These are phyloP conservation scores for Beris morrisii DNA, from an alignment of 2,888 invertebrate species.

Conservation along the genomic window DNA sequence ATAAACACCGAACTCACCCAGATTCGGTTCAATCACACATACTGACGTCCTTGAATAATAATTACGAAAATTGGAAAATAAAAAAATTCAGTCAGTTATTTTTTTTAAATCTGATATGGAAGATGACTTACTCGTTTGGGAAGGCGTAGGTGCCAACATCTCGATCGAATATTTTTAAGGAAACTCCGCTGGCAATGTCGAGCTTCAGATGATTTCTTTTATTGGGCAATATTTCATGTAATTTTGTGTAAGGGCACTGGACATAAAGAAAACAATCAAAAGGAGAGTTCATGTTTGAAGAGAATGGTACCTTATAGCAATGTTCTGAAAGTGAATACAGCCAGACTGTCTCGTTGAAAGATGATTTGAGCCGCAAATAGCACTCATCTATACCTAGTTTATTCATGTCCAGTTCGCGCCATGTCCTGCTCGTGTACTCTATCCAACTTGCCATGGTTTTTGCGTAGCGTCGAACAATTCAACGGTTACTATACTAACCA, in stretches of 20 bases:
- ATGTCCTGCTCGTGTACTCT: conserved; percentile 61
- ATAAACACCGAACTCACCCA: conserved; percentile 76
- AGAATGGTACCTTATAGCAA: conserved; percentile 63
- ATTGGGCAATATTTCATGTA: conserved; percentile 53
- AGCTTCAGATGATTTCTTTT: conserved; percentile 54
- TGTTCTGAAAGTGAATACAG: conserved; percentile 71
- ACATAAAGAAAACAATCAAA: conserved; percentile 40
- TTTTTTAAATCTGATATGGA: no score
- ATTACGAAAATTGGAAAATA: neutral
- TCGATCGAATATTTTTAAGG: conserved; percentile 62
- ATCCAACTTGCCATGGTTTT: conserved; percentile 59
- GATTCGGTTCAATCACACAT: conserved; percentile 62
- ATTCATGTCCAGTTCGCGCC: conserved; percentile 62
- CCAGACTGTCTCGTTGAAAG: conserved; percentile 54
- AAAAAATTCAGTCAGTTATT: neutral
- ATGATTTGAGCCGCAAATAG: conserved; percentile 59
- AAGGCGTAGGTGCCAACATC: conserved; percentile 57
- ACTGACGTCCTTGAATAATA: conserved; percentile 58
- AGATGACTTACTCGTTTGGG: conserved; percentile 48
- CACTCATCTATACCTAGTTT: conserved; percentile 68
- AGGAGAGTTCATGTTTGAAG: neutral
- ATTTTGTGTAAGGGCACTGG: conserved; percentile 68
- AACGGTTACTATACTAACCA: no score
- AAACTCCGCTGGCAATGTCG: conserved; percentile 59
- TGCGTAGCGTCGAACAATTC: neutral